Conservation (phyloP, 2,888 invertebrate species). For the Morpho helenor region DNA sequence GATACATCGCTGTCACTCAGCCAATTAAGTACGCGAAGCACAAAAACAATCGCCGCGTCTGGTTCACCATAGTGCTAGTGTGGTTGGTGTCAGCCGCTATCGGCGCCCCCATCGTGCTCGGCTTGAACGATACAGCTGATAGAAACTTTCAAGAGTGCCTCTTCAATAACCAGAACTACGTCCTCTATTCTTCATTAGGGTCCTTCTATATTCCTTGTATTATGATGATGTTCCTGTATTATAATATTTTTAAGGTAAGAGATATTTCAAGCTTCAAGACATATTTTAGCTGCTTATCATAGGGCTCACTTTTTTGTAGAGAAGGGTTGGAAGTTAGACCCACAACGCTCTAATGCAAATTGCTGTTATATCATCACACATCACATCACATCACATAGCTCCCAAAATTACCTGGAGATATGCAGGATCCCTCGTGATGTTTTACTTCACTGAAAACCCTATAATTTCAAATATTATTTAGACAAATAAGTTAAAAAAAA, state of each 20-base stretch:
- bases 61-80: constrained; percentile 95
- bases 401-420: no score
- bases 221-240: constrained; percentile 98
- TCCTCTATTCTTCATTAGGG: constrained; percentile 97
- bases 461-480: no score
- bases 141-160: constrained; percentile 91
- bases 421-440: no score
- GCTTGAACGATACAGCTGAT: constrained; percentile 95
- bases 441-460: no score
- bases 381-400: no score
- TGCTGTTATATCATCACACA: no score
- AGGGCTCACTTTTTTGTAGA: no score
- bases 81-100: constrained; percentile 96
- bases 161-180: constrained; percentile 98
- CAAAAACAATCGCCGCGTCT: constrained; percentile 96
- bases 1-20: constrained; percentile 99
- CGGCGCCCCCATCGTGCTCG: constrained; percentile 96
- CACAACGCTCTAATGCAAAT: no score
- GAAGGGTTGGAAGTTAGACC: no score
- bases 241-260: constrained; percentile 96
- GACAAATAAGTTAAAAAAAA: no score
- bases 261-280: background rate
- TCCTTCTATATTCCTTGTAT: constrained; percentile 99
- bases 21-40: constrained; percentile 99
- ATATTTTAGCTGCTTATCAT: no score